Conservation (phyloP, 1,140 invertebrate genomes). For the Nephotettix cincticeps region DNA sequence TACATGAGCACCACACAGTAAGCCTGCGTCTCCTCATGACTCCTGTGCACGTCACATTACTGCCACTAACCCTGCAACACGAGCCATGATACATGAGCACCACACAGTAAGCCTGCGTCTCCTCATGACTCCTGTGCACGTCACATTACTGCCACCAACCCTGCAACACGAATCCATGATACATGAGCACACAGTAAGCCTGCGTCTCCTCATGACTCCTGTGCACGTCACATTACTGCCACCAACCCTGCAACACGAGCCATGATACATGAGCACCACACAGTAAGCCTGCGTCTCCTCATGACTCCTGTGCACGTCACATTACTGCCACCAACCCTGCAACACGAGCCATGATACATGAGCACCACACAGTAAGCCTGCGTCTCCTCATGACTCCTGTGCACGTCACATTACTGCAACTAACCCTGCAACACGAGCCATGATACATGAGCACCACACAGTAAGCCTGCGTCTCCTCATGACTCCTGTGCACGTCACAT, state of each 20-base stretch:
- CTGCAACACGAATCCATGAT: not conserved
- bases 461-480: constrained; percentile 7
- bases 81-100: not conserved
- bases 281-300: constrained; percentile 1
- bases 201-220: constrained; percentile 6
- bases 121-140: not conserved
- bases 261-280: no score
- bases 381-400: not conserved
- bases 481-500: not conserved
- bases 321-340: not conserved
- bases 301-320: not conserved
- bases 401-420: not conserved
- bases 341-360: not conserved
- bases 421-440: not conserved
- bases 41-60: constrained; percentile 10
- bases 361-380: constrained; percentile 1
- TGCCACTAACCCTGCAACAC: constrained; percentile 7
- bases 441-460: no score
- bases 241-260: constrained; percentile 9
- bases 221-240: constrained; percentile 12
- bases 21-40: constrained; percentile 11
- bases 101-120: not conserved
- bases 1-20: constrained; percentile 1
- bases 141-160: constrained; percentile 14
- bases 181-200: no score